Base-by-base conservation (phyloP, 2,113 vertebrate genomes). In the Hippolais icterina region DNA sequence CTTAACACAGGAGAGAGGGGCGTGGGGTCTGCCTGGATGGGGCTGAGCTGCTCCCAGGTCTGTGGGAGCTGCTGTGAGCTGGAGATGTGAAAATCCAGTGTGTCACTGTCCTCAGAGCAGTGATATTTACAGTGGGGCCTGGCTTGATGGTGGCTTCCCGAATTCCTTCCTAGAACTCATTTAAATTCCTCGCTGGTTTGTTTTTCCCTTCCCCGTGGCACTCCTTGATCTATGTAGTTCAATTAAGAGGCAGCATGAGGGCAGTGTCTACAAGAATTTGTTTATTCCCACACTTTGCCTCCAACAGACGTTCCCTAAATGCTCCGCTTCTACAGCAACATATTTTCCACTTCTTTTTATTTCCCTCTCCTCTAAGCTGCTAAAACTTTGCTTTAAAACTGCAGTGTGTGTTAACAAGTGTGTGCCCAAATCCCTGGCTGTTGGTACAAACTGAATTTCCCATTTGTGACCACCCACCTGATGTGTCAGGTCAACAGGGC, bases 211-310 rank as follows among this genome's bases (percentile, higher is more conserved):
- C 52, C 91, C 88, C 7, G 6, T 71, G 72, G 83, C 85, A 49
- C 63, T 92, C 52, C 79, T 64, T 89, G 92, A 96, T 92, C 88
- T 94, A 83, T 97, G 96, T 82, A 97, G 94, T 96, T 96, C 96
- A 96, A 96, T 95, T 96, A 95, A 90, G 89, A 97, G 92, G 89
- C 96, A 95, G 96, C 96, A 97, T 41, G 96, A 97, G 96, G 96
- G 96, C 96, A 97, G 94, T 92, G 68, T 95, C 94, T 90, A 54
- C 96, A 96, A 97, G 93, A 96, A 83, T 57, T 96, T 96, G 87
- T 95, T 96, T 95, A 93, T 94, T 87, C 76, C 84, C 82, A 39
- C 72, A 20, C 72, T 90, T 66, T 3, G 46, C 61, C 64, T 35
- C 13, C 2, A 63, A 64, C 44, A 64, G 41, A 47, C 17, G 24